Percentiles rank a stretch among this genome's conserved stretches.
These are phyloP conservation scores for Psettodes erumei DNA, from an alignment of 2,113 vertebrate species.

Conservation along the genomic window DNA sequence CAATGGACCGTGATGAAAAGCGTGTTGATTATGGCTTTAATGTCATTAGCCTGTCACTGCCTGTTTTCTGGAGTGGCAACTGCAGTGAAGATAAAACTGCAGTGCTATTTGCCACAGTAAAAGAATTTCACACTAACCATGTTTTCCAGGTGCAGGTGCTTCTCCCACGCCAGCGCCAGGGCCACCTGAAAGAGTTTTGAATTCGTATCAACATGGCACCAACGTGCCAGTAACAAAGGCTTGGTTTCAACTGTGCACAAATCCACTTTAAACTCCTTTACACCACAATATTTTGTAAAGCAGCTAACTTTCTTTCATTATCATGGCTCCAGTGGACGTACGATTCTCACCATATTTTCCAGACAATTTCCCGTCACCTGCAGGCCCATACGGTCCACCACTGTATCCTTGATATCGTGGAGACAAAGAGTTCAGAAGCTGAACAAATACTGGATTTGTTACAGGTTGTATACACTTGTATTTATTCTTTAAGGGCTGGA, in stretches of 20 bases:
- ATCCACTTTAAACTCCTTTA: neutral
- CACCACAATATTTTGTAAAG: neutral
- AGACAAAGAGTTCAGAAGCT: neutral
- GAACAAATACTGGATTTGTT: constrained; percentile 10
- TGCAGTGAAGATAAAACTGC: neutral
- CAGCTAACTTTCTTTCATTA: neutral
- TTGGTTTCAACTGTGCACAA: neutral
- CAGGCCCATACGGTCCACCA: constrained; percentile 40
- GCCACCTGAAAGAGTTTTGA: constrained; percentile 27
- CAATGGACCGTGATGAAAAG: neutral
- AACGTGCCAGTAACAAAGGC: too few relatives aligned
- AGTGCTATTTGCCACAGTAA: neutral
- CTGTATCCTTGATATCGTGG: constrained; percentile 49
- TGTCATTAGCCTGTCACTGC: neutral
- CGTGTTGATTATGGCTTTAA: neutral
- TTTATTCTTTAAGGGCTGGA: neutral
- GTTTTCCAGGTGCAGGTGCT: constrained; percentile 29
- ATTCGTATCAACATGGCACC: neutral
- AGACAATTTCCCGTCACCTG: constrained; percentile 31
- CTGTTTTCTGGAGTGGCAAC: neutral
- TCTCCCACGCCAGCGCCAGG: constrained; percentile 21
- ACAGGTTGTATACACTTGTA: neutral
- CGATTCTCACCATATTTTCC: constrained; percentile 62
- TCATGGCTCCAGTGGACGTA: neutral
- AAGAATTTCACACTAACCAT: constrained; percentile 33